Evolutionary conservation across 2,888 invertebrate species (phyloP).

Genomic region (Trachelus stipa): DNA sequence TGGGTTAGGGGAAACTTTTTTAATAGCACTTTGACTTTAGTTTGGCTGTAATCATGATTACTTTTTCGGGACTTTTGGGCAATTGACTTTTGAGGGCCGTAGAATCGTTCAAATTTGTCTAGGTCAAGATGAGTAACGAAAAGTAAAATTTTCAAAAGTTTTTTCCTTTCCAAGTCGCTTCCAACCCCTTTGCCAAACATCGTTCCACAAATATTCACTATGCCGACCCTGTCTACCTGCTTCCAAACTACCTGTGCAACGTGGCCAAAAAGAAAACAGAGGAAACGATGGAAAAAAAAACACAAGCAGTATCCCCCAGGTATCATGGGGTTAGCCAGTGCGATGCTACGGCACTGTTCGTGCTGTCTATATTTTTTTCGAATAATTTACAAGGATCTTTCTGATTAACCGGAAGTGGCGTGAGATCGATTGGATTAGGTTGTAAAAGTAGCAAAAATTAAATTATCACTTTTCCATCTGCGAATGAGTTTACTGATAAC

Average conservation of each 20-base stretch:
- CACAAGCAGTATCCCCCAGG: neutral
- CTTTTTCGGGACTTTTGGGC: neutral
- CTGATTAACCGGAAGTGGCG: neutral
- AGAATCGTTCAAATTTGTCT: neutral
- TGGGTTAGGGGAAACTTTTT: neutral
- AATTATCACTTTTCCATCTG: too few species aligned
- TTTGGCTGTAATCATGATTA: neutral
- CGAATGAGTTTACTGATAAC: too few species aligned
- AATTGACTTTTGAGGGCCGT: neutral
- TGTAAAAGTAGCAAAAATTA: neutral
- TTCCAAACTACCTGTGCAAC: conserved; percentile 19
- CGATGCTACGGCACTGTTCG: neutral
- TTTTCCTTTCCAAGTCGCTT: neutral
- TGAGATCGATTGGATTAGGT: neutral
- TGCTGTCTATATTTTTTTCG: neutral
- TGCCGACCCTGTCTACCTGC: conserved; percentile 23
- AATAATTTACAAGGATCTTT: neutral
- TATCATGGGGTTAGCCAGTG: neutral
- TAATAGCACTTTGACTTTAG: neutral
- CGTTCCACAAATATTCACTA: conserved; percentile 5
- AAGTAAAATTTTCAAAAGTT: neutral
- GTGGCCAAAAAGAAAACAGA: conserved; percentile 5
- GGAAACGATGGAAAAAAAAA: neutral
- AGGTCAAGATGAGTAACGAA: neutral
- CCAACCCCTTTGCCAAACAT: conserved; percentile 5